A percentile compares a stretch with the other conserved stretches of the same genome.
phyloP scores from a whole-genome alignment of 2,113 vertebrate species.

The Kryptolebias marmoratus region DNA sequence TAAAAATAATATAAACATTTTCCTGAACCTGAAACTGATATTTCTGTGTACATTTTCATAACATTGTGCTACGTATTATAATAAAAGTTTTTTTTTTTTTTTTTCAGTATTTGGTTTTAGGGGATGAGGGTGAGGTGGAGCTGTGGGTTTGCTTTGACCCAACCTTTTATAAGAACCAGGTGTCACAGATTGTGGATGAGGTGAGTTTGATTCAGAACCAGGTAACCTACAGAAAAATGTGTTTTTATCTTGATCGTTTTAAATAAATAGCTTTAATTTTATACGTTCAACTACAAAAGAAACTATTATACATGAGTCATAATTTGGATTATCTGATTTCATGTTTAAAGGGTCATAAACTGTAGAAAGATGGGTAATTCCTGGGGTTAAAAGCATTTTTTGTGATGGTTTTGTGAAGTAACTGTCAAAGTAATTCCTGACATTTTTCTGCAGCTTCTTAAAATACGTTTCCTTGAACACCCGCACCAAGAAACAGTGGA shows the following conservation, averaged over 20 bases:
- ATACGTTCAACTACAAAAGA: too few relatives aligned
- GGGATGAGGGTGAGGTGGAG: conserved; percentile 59
- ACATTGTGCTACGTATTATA: background rate
- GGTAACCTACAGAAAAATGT: background rate
- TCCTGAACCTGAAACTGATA: too few relatives aligned
- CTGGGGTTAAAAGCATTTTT: background rate
- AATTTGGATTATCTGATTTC: too few relatives aligned
- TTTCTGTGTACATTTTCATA: too few relatives aligned
- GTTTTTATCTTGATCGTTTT: background rate
- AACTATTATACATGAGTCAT: too few relatives aligned
- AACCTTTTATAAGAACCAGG: conserved; percentile 58
- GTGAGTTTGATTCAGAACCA: conserved; percentile 17
- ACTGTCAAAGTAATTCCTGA: background rate
- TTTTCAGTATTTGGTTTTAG: conserved; percentile 81
- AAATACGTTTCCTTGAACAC: conserved; percentile 81
- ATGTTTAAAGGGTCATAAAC: too few relatives aligned
- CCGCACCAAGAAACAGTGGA: conserved; percentile 78
- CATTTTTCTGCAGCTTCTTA: conserved; percentile 63
- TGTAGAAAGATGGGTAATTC: background rate
- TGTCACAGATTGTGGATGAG: conserved; percentile 75
- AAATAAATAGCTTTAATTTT: background rate
- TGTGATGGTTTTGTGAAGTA: background rate
- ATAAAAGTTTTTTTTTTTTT: conserved; percentile 2
- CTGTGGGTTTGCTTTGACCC: conserved; percentile 87
- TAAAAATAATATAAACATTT: too few relatives aligned